Evolutionary conservation across 2,113 vertebrate species (phyloP).

Genomic region (Neolamprologus sp.): DNA sequence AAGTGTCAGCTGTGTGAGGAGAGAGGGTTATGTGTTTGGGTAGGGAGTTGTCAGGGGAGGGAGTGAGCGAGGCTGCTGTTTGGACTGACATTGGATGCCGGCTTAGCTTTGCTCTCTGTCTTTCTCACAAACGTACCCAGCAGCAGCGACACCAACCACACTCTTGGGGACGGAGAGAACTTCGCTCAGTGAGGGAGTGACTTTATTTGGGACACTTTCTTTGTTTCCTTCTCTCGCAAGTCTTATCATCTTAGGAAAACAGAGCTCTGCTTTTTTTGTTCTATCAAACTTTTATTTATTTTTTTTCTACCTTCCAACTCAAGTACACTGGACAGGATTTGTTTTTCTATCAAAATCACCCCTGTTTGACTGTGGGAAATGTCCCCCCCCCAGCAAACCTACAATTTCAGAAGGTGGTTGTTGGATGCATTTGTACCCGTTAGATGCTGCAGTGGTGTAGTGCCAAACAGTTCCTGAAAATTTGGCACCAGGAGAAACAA

Average conservation of each 20-base stretch:
- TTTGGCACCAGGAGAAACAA: background rate
- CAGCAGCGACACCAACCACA: conserved; percentile 38
- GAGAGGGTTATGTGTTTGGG: background rate
- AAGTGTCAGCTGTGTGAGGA: background rate
- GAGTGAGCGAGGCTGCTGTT: conserved; percentile 33
- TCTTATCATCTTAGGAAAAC: background rate
- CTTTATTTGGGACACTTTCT: conserved; percentile 32
- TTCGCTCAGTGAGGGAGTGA: background rate
- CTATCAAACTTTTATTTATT: background rate
- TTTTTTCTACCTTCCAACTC: background rate
- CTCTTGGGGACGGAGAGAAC: conserved; percentile 25
- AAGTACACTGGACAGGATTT: background rate
- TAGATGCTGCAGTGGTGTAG: background rate
- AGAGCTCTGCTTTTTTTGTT: too few relatives aligned
- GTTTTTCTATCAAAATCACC: background rate
- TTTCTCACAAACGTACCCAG: conserved; percentile 20
- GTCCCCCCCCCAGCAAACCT: background rate
- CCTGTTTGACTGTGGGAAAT: background rate
- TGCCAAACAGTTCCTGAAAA: background rate
- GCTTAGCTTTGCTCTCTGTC: background rate
- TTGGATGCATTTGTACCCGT: background rate
- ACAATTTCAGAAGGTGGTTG: background rate
- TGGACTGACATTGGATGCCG: conserved; percentile 37
- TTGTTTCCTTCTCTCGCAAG: background rate
- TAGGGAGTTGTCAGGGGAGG: background rate